Conservation (phyloP, 2,888 invertebrate genomes). For the Eurytoma californica region DNA sequence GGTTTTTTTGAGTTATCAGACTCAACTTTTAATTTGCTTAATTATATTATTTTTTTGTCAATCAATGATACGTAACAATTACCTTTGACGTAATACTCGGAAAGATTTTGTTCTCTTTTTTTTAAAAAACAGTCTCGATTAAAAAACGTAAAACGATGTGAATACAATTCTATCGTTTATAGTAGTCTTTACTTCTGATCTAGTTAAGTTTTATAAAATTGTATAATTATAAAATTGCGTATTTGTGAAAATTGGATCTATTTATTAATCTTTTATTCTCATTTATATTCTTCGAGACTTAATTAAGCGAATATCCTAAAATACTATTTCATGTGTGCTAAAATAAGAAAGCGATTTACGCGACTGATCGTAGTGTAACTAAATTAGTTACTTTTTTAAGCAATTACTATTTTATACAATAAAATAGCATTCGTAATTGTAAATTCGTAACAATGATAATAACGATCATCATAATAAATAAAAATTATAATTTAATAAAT, state of each 20-base stretch:
- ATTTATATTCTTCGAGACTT: slow-evolving; percentile 13
- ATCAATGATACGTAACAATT: neutral
- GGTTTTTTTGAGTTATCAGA: neutral
- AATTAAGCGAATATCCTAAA: slow-evolving; percentile 34
- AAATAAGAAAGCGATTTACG: slow-evolving; percentile 22
- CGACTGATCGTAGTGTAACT: slow-evolving; percentile 18
- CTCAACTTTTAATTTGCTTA: neutral
- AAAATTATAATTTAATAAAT: slow-evolving; percentile 35
- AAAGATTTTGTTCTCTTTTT: neutral
- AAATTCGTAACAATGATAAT: slow-evolving; percentile 13
- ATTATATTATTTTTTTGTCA: neutral
- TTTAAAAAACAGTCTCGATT: slow-evolving; percentile 20
- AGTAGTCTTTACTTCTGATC: slow-evolving; percentile 13
- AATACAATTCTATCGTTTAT: slow-evolving; percentile 22
- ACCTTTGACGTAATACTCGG: neutral
- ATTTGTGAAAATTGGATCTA: slow-evolving; percentile 31
- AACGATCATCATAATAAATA: neutral
- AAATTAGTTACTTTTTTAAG: slow-evolving; percentile 1
- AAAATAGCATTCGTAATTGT: neutral
- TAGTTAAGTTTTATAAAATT: slow-evolving; percentile 46
- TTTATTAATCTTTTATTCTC: slow-evolving; percentile 35
- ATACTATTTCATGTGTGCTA: slow-evolving; percentile 25
- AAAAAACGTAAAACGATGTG: neutral
- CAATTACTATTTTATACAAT: slow-evolving; percentile 30
- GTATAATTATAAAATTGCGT: slow-evolving; percentile 50